phyloP scores from a whole-genome alignment of 1,140 invertebrate genomes.

The Aphidius gifuensis region DNA sequence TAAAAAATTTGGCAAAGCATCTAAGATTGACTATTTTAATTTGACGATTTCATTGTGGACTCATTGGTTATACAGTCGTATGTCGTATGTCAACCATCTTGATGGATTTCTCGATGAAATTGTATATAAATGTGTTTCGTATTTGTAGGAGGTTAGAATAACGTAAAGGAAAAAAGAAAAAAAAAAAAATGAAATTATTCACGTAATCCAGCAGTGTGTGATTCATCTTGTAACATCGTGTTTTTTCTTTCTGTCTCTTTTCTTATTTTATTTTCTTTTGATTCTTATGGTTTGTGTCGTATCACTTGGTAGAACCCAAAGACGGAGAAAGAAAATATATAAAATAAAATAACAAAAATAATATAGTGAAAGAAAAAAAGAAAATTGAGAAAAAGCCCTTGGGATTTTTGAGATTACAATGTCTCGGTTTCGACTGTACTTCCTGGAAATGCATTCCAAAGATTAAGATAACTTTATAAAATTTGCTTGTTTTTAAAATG shows the following conservation, averaged over 20 bases:
- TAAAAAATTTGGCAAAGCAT: slow-evolving; percentile 19
- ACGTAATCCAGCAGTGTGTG: slow-evolving; percentile 19
- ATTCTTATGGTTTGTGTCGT: background rate
- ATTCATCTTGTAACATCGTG: slow-evolving; percentile 1
- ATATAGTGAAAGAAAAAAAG: background rate
- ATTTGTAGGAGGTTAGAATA: no score
- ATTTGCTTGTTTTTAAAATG: no score
- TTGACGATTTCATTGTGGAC: slow-evolving; percentile 27
- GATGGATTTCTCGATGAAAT: slow-evolving; percentile 20
- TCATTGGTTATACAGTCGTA: slow-evolving; percentile 16
- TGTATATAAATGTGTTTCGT: background rate
- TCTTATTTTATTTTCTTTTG: background rate
- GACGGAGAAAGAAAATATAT: background rate
- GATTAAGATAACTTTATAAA: no score
- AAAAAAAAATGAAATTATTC: background rate
- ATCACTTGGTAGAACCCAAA: no score
- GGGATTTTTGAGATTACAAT: no score
- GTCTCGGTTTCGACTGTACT: no score
- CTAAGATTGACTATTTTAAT: slow-evolving; percentile 25
- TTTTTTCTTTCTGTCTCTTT: background rate
- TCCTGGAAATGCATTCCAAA: no score
- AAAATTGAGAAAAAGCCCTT: no score
- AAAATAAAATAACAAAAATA: background rate
- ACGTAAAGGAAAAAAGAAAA: no score
- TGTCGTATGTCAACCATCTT: slow-evolving; percentile 12